Evolutionary conservation across 2,113 vertebrate genomes (phyloP), one percentile per base, ranked within the genome.

Genomic region (Sinocyclocheilus grahami): DNA sequence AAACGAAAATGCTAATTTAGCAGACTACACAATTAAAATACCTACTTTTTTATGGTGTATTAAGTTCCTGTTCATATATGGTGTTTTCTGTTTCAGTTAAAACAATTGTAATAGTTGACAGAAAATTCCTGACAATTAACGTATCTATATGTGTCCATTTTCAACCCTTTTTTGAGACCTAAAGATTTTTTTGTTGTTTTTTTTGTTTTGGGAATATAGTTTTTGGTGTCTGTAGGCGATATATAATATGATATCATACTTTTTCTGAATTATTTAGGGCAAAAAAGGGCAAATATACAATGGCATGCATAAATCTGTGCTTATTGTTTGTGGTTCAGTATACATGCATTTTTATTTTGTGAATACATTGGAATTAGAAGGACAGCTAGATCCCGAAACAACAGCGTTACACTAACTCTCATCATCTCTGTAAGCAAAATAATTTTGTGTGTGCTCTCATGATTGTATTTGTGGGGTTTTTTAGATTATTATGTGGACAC

Each of bases 401-500:
- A 4, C 58, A 55, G 51, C 4, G 4, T 39, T 76, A 12, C n/a
- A 27, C n/a, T 48, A 11, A 46, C 24, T 14, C 51, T 24, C 8
- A 18, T 67, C 39, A 14, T 82, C 62, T 48, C 13, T 42, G 11
- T 9, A 65, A 10, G 7, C 62, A 46, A 82, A 48, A 46, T 67
- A 14, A 48, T 48, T 51, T 30, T 67, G 16, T 48, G 13, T 27
- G 30, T 30, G 79, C 2, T 46, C 42, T 67, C 13, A 81, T 63
- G 12, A 67, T 67, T 82, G 24, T 27, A 67, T 82, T 67, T 67
- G 62, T 67, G 62, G 39, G n/a, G 6, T 65, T 48, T 33, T 80
- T 80, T 51, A 18, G 62, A 82, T 82, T 82, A 82, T 82, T 48
- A 20, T 82, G 60, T 82, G 60, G 42, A 42, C 14, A 12, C 14